Evolutionary conservation across 2,113 vertebrate genomes (phyloP), one percentile per base, ranked within the genome.

Genomic region (Ctenomys sociabilis): DNA sequence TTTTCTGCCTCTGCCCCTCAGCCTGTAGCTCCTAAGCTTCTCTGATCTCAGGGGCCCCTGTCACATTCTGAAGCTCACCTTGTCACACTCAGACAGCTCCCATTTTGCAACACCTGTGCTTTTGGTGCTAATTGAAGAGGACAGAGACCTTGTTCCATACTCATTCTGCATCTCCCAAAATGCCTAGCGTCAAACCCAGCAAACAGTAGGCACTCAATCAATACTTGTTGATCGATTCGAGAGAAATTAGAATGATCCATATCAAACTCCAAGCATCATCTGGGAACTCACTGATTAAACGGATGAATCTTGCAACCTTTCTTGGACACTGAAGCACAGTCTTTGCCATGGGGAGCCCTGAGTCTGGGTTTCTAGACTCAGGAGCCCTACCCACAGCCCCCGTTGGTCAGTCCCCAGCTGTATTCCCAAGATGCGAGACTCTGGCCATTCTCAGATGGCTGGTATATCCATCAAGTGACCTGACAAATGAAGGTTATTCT

Each of bases 161-260:
- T 97, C 90, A 88, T 57, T 26, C 66, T 30, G 72, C 94, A 93
- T 97, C 94, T 97, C 97, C 96, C 94, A 73, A 95, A 97, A 96
- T 97, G 97, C 96, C 94, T 96, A n/a, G 94, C 94, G 32, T 70
- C 78, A 92, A 95, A 81, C 85, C 89, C 45, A 0, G 97, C 97
- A 97, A 98, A 96, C 94, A 96, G 97, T 95, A 96, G 96, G 96
- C 90, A 96, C 96, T 95, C 96, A 97, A 93, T 98, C 97, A 98
- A 98, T 98, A 98, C 85, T 72, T 61, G 95, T 68, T 96, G 97
- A 95, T 98, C 90, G 90, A 98, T 98, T 91, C 35, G 54, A 95
- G 94, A 87, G 92, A 94, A 93, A 85, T 77, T 92, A 91, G 96
- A 96, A 93, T 90, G 95, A 98, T 97, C 88, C 72, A 85, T 95